phyloP scores from a whole-genome alignment of 2,113 vertebrate species.

The Oophaga pumilio region DNA sequence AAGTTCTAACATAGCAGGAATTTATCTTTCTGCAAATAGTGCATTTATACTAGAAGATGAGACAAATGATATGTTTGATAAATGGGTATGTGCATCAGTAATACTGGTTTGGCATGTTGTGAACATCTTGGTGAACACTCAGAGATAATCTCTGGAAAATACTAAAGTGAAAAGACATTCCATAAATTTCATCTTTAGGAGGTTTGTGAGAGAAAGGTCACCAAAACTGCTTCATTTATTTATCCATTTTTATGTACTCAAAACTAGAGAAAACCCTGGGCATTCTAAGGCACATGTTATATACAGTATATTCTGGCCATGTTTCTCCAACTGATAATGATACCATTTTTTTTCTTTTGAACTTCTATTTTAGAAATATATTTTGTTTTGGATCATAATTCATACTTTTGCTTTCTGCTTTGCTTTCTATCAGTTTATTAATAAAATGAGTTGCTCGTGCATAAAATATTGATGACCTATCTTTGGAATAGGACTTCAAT shows the following conservation, averaged over 20 bases:
- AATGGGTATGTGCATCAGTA: conserved; percentile 46
- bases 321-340: neutral
- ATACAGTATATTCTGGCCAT: neutral
- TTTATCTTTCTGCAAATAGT: conserved; percentile 47
- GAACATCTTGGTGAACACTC: conserved; percentile 10
- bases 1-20: conserved; percentile 27
- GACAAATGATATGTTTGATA: conserved; percentile 52
- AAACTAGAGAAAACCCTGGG: neutral
- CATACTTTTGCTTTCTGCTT: too few relatives aligned
- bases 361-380: neutral
- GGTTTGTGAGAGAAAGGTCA: conserved; percentile 11
- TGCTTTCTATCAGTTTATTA: too few relatives aligned
- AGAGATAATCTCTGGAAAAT: conserved; percentile 29
- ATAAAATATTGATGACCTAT: too few relatives aligned
- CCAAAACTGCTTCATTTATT: neutral
- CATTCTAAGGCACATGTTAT: neutral
- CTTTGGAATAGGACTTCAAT: too few relatives aligned
- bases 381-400: neutral
- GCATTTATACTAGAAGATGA: conserved; percentile 34
- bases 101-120: conserved; percentile 39
- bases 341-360: neutral
- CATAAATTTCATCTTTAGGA: conserved; percentile 28
- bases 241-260: conserved; percentile 9
- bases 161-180: conserved; percentile 33
- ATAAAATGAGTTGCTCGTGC: too few relatives aligned